phyloP scores from a whole-genome alignment of 2,888 invertebrate species.

The Liopterus haemorrhoidalis region DNA sequence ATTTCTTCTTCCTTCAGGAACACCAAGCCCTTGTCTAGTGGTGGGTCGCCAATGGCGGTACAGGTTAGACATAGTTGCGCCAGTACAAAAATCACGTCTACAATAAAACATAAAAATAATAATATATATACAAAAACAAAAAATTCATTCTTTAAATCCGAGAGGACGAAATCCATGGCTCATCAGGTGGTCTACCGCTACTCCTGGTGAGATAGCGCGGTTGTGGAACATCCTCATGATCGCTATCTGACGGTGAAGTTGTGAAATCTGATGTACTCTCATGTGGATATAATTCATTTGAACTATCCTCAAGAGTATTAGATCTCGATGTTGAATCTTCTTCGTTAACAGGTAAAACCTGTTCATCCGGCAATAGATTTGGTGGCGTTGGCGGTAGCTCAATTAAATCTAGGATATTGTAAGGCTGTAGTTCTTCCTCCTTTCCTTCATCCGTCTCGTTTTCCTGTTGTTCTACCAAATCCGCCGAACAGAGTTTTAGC shows the following conservation, averaged over 20 bases:
- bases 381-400: too few species aligned
- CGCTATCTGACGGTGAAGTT: too few species aligned
- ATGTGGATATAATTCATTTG: too few species aligned
- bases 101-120: not conserved
- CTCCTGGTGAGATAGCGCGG: slow-evolving; percentile 6
- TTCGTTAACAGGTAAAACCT: too few species aligned
- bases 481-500: slow-evolving; percentile 7
- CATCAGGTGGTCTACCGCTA: slow-evolving; percentile 7
- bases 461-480: not conserved
- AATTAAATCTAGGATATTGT: not conserved
- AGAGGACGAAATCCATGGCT: slow-evolving; percentile 7
- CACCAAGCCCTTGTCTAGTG: slow-evolving; percentile 10
- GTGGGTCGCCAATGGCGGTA: too few species aligned
- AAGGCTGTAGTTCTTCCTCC: not conserved
- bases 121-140: slow-evolving; percentile 1
- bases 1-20: slow-evolving; percentile 10
- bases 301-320: too few species aligned
- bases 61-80: too few species aligned
- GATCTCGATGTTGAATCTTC: too few species aligned
- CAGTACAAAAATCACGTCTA: too few species aligned
- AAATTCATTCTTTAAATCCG: slow-evolving; percentile 8
- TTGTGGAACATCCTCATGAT: not conserved
- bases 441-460: not conserved
- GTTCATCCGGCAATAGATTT: too few species aligned
- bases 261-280: too few species aligned